These are phyloP conservation scores for Drusus annulatus DNA, from an alignment of 1,140 invertebrate species.

Conservation along the genomic window DNA sequence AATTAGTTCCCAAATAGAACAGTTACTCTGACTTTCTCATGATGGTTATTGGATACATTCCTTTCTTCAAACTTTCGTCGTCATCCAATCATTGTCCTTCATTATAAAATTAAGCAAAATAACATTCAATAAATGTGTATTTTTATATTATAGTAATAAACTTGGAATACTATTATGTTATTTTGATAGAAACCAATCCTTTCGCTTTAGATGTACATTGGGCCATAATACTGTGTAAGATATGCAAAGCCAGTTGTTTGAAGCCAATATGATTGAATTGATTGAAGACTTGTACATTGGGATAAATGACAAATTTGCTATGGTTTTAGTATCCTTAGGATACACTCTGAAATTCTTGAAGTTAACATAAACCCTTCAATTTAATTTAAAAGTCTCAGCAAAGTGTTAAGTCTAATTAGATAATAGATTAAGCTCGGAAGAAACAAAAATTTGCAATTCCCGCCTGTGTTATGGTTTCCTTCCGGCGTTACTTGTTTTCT, in stretches of 20 bases:
- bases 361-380: no score
- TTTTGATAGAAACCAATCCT: not conserved
- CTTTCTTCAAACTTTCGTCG: not conserved
- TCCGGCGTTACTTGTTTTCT: no score
- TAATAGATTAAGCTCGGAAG: no score
- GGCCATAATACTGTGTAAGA: not conserved
- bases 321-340: no score
- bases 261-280: not conserved
- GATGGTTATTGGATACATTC: slow-evolving; percentile 52
- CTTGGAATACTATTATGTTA: slow-evolving; percentile 3
- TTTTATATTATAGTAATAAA: slow-evolving; percentile 21
- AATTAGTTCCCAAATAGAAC: slow-evolving; percentile 52
- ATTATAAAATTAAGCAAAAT: slow-evolving; percentile 35
- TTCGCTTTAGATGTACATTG: slow-evolving; percentile 5
- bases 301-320: no score
- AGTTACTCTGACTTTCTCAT: slow-evolving; percentile 52
- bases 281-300: not conserved
- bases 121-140: slow-evolving; percentile 19
- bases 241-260: not conserved
- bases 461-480: no score
- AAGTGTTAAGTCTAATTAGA: no score
- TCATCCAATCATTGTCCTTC: not conserved
- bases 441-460: no score
- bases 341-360: no score
- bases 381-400: no score